Evolutionary conservation across 1,140 invertebrate species (phyloP), one percentile per base, ranked within the genome.

Genomic region (Magallana gigas): DNA sequence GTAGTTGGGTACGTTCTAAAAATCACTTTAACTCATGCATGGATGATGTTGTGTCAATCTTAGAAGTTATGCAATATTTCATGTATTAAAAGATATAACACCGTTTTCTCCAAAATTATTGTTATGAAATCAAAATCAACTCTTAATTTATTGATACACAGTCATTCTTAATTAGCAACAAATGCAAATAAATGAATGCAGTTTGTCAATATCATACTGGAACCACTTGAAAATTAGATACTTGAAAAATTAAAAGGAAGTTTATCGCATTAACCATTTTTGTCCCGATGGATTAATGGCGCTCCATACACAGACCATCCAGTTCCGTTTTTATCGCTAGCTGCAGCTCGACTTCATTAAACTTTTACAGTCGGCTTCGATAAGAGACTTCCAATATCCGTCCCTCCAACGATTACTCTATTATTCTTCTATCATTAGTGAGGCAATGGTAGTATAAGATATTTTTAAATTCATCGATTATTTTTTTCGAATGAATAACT

Each of bases 221-320:
- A 48, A 48, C 2, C 5, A 48, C 36, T 2, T 0, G 36, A 48
- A 48, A 48, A 48, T 76, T 48, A 14, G 9, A 76, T 76, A 76
- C 68, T 29, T 23, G 68, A 23, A 76, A 76, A 76, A 48, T 48
- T 76, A 76, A 29, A 36, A 29, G 12, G 68, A 36, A 76, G 23
- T 76, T 76, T 76, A 76, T 76, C 68, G 8, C 68, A 76, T 76
- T 76, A 29, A 23, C 23, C 68, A 29, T 18, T 76, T 76, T 12
- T 76, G 23, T 11, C 18, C 29, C 18, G 11, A 2, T 76, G 68
- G 7, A 29, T 76, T 76, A 76, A 76, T 76, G 68, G 23, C 8
- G 36, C 23, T 12, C 12, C 23, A 76, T 76, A 76, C 23, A 76
- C 23, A 48, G 36, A 5, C 36, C 36, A 5, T 48, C 2, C 36